Base-by-base conservation (phyloP, 2,797 vertebrate genomes). In the Liasis olivaceus region DNA sequence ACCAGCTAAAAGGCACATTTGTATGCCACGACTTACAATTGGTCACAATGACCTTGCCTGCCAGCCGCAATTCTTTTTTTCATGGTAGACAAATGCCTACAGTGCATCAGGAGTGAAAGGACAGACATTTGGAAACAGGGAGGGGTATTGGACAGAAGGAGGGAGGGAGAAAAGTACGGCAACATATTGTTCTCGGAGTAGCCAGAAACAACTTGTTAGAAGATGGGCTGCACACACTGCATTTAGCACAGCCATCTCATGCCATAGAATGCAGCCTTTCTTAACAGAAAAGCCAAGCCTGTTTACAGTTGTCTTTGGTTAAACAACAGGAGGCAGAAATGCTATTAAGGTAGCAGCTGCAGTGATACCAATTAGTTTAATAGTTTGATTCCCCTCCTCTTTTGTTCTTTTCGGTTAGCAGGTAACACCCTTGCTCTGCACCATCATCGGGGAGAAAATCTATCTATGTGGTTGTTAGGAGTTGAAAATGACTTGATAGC, bases 31-130 rank as follows among this genome's bases (percentile, higher is more conserved):
- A 96, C 94, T 96, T 95, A 93, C 66, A 95, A 31, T 89, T 97
- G 97, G 97, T 97, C 95, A 31, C 93, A 0, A 72, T 95, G 97
- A 98, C 98, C 98, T 98, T 98, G 97, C 96, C 97, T 98, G 98
- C 97, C 98, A 97, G 95, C 94, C 81, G 96, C 85, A 92, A 91
- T 97, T 97, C 96, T 31, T 28, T 28, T 28, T 28, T n/a, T 96
- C 96, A 95, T 95, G 91, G 96, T 92, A 97, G 97, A 96, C 95
- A 97, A 90, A 97, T 96, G 95, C 94, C 96, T 96, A 81, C 36
- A 59, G 95, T 96, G 97, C 95, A 77, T 88, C 96, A 97, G 89
- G 91, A 95, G 96, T 91, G 95, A 96, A 54, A 96, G 89, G 96
- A 97, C 93, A 94, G 96, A 95, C 90, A 91, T 5, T 88, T 94